Base-by-base conservation (phyloP, 2,888 invertebrate species). In the Thereva unica region DNA sequence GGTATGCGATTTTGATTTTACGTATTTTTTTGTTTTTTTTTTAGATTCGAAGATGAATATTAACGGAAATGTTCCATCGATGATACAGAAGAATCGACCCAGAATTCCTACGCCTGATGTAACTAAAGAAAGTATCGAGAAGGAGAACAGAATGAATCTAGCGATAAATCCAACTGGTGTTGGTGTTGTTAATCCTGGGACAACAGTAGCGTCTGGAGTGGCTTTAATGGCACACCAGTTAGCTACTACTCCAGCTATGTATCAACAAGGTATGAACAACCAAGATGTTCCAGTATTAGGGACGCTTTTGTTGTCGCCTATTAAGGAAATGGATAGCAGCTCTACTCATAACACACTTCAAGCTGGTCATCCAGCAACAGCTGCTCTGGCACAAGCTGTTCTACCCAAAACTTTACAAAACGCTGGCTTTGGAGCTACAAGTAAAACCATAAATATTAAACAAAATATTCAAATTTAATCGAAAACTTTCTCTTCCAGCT, bases 41-140 rank as follows among this genome's bases (percentile, higher is more conserved):
- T 52, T 76, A 89, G 89, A 86, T 73, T 86, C 87, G 73, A 89
- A 89, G 52, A 42, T 74, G 10, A 74, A 68, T 78, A 83, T 90
- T 73, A 91, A 90, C 77, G 89, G 89, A 4, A 82, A 87, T 1
- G 86, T 85, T 9, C 82, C 87, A 42, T 85, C 89, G 5, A 47
- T 44, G n/a, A 53, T 44, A 3, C 52, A 38, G 2, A 64, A 64
- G 76, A 89, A 90, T 75, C 85, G 93, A 65, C 93, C 93, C n/a
- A 85, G 93, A 63, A 93, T 94, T 72, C 93, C 93, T 45, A 93
- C 93, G 5, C 93, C 93, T 0, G 93, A 93, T 78, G 92, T 92
- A 5, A 88, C 91, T 41, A 92, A 92, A 79, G 92, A 93, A 78
- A 86, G 87, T 34, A 83, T 87, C 68, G 90, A 90, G 73, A 85